phyloP scores from a whole-genome alignment of 2,113 vertebrate genomes.

The Gracilinanus agilis region DNA sequence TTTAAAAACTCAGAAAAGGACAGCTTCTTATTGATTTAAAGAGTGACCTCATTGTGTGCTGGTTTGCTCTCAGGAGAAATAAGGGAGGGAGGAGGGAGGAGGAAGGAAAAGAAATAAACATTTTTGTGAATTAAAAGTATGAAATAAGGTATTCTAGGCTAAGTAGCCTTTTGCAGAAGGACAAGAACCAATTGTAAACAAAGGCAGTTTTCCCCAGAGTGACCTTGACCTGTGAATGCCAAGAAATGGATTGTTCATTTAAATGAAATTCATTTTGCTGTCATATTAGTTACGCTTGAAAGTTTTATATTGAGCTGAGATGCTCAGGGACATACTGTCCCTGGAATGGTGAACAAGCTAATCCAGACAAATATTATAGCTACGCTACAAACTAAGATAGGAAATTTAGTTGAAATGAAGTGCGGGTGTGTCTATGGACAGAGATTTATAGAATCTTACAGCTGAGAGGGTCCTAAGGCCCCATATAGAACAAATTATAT shows the following conservation, averaged over 20 bases:
- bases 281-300: slow-evolving; percentile 76
- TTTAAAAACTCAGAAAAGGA: slow-evolving; percentile 46
- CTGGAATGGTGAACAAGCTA: slow-evolving; percentile 65
- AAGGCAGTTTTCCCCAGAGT: slow-evolving; percentile 38
- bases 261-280: slow-evolving; percentile 77
- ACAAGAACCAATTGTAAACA: slow-evolving; percentile 73
- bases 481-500: neutral
- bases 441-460: neutral
- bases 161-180: slow-evolving; percentile 33
- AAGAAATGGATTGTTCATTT: slow-evolving; percentile 75
- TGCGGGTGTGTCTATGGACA: neutral
- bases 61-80: slow-evolving; percentile 54
- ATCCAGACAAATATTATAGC: slow-evolving; percentile 64
- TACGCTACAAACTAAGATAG: slow-evolving; percentile 41
- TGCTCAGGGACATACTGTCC: slow-evolving; percentile 71
- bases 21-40: slow-evolving; percentile 50
- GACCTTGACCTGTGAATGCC: slow-evolving; percentile 72
- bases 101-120: slow-evolving; percentile 37
- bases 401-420: slow-evolving; percentile 17
- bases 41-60: slow-evolving; percentile 50
- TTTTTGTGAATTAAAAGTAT: neutral
- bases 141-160: slow-evolving; percentile 12
- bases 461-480: neutral
- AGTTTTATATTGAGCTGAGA: slow-evolving; percentile 76
- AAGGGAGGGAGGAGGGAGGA: neutral